Conservation (phyloP, 1,140 invertebrate species). For the Bombyx mandarina region DNA sequence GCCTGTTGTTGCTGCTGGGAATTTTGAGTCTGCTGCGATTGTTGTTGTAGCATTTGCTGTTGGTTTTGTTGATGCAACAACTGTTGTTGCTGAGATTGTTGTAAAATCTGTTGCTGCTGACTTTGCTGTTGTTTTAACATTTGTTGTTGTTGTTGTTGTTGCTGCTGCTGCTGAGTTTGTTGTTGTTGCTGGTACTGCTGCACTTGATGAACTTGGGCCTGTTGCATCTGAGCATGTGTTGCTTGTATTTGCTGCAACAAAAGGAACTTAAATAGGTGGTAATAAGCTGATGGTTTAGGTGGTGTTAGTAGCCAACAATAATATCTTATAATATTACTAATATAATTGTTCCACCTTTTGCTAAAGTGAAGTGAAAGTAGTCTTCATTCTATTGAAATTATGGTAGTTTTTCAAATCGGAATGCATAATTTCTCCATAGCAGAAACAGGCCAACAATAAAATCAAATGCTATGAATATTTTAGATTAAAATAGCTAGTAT, state of each 20-base stretch:
- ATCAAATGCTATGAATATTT: too few relatives aligned
- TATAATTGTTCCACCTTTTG: too few relatives aligned
- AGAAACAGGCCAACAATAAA: too few relatives aligned
- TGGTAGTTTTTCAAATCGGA: too few relatives aligned
- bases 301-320: too few relatives aligned
- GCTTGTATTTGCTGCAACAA: conserved; percentile 25
- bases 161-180: conserved; percentile 29
- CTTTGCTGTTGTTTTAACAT: conserved; percentile 45
- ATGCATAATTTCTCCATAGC: too few relatives aligned
- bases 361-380: too few relatives aligned
- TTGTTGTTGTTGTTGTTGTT: conserved; percentile 27
- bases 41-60: conserved; percentile 47
- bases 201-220: conserved; percentile 36
- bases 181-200: conserved; percentile 50
- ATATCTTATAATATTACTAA: too few relatives aligned
- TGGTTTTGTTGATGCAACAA: conserved; percentile 56
- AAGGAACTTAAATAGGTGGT: too few relatives aligned
- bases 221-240: conserved; percentile 46
- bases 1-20: conserved; percentile 48
- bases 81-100: conserved; percentile 48
- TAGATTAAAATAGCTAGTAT: too few relatives aligned
- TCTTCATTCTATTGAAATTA: too few relatives aligned
- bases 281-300: too few relatives aligned
- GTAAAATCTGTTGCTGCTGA: conserved; percentile 40
- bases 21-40: conserved; percentile 23